Evolutionary conservation across 2,888 invertebrate genomes (phyloP).

Genomic region (Gymnocheta viridis): DNA sequence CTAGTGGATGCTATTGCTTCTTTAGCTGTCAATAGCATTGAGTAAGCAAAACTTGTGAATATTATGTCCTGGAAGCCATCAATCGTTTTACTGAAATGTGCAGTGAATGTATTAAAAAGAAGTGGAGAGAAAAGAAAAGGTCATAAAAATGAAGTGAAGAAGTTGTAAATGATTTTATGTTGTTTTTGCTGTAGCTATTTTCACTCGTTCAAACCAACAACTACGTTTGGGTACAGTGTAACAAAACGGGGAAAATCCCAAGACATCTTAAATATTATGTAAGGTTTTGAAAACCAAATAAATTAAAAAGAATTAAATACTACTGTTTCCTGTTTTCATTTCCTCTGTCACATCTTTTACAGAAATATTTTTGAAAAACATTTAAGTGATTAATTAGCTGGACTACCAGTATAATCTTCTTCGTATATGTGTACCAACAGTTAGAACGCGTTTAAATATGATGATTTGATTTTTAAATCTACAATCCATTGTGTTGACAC

Average conservation of each 20-base stretch:
- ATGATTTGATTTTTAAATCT: no score
- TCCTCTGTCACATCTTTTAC: no score
- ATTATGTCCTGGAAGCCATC: constrained; percentile 80
- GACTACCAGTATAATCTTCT: no score
- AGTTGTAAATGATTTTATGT: constrained; percentile 45
- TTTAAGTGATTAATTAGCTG: no score
- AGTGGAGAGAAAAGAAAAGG: constrained; percentile 71
- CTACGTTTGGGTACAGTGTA: constrained; percentile 47
- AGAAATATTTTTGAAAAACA: no score
- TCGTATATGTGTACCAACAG: no score
- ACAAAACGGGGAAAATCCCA: constrained; percentile 27
- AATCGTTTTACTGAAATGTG: constrained; percentile 81
- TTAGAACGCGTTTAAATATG: no score
- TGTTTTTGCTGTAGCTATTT: not conserved
- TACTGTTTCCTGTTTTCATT: no score
- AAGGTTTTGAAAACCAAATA: no score
- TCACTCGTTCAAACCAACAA: not conserved
- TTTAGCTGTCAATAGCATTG: constrained; percentile 64
- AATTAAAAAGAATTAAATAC: no score
- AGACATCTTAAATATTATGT: no score
- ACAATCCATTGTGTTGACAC: no score
- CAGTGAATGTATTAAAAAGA: constrained; percentile 74
- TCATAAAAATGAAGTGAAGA: constrained; percentile 76
- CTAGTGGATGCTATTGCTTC: constrained; percentile 57
- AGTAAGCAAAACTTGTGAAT: constrained; percentile 78